phyloP scores from a whole-genome alignment of 2,797 vertebrate genomes.

The Helicolenus hilgendorfi region DNA sequence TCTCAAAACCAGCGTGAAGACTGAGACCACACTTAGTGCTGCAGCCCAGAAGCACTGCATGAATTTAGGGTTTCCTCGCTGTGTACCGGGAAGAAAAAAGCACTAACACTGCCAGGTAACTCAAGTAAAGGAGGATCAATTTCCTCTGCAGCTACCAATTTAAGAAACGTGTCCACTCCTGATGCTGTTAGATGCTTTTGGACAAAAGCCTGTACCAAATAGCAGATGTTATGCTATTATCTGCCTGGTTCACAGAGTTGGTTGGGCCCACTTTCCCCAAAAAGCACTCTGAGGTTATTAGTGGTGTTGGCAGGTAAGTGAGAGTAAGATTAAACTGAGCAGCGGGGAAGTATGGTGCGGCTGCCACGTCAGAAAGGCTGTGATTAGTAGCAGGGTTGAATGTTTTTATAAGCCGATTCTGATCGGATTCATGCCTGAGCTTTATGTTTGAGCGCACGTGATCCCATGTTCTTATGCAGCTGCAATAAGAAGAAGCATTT shows the following conservation, averaged over 20 bases:
- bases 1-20: neutral
- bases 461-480: neutral
- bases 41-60: neutral
- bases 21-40: neutral
- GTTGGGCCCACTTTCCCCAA: slow-evolving; percentile 8
- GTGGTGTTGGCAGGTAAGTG: slow-evolving; percentile 36
- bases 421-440: neutral
- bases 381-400: neutral
- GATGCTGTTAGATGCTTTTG: slow-evolving; percentile 28
- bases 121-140: slow-evolving; percentile 24
- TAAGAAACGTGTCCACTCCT: slow-evolving; percentile 45
- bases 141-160: slow-evolving; percentile 46
- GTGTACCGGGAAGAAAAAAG: neutral
- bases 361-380: neutral
- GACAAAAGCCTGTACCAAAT: slow-evolving; percentile 28
- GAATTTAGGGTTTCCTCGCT: neutral
- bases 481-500: neutral
- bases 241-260: slow-evolving; percentile 8
- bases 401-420: neutral
- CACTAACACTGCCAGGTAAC: neutral
- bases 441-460: neutral
- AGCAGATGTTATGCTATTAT: slow-evolving; percentile 61
- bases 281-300: slow-evolving; percentile 38
- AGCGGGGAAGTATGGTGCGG: neutral
- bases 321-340: slow-evolving; percentile 24